phyloP scores from a whole-genome alignment of 2,888 invertebrate genomes.

The Orthosia cruda region DNA sequence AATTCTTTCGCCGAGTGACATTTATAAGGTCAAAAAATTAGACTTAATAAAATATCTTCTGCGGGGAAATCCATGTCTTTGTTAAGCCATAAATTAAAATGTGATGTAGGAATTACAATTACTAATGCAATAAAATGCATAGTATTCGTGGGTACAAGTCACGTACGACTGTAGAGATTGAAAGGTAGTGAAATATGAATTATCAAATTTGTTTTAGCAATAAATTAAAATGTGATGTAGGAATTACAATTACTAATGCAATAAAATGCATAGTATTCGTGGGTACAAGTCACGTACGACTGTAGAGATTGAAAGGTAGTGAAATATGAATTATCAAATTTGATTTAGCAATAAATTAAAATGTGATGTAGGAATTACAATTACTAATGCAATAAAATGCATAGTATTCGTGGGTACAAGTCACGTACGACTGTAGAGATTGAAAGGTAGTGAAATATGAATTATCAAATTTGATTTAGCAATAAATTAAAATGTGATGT shows the following conservation, averaged over 20 bases:
- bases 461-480: not conserved
- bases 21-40: constrained; percentile 26
- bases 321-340: not conserved
- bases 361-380: constrained; percentile 9
- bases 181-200: not conserved
- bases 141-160: constrained; percentile 13
- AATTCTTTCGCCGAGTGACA: not conserved
- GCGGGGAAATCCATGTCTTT: constrained; percentile 18
- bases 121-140: constrained; percentile 20
- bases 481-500: constrained; percentile 16
- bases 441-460: not conserved
- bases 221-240: constrained; percentile 17
- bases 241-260: constrained; percentile 18
- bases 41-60: constrained; percentile 8
- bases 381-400: constrained; percentile 23
- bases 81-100: constrained; percentile 18
- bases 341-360: constrained; percentile 11
- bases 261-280: constrained; percentile 10
- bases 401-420: not conserved
- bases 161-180: not conserved
- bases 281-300: constrained; percentile 13
- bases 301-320: not conserved
- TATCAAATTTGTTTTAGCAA: not conserved
- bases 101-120: constrained; percentile 11
- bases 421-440: constrained; percentile 1